These are phyloP conservation scores for Hypotaenidia philippensis DNA, from an alignment of 2,797 vertebrate species.

Conservation along the genomic window DNA sequence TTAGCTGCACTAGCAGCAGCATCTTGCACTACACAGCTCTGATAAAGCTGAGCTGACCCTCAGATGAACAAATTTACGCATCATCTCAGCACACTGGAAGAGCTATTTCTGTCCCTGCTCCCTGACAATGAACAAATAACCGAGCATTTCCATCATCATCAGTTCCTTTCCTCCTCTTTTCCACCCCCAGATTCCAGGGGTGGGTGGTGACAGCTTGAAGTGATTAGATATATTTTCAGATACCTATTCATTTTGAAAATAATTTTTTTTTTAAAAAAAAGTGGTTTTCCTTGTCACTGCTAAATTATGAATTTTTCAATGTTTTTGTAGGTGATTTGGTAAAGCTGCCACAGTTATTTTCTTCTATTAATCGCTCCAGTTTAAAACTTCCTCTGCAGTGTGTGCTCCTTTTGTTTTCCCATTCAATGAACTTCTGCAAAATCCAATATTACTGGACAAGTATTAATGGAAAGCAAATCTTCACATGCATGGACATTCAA, in stretches of 20 bases:
- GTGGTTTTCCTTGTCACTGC: background rate
- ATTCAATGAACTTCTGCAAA: background rate
- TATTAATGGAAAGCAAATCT: background rate
- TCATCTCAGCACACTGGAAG: background rate
- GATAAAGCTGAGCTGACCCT: conserved; percentile 10
- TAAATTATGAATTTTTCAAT: conserved; percentile 5
- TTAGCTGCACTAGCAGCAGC: background rate
- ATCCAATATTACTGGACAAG: background rate
- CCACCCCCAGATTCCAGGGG: conserved; percentile 52
- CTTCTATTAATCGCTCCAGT: background rate
- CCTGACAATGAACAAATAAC: conserved; percentile 59
- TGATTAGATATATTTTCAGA: conserved; percentile 48
- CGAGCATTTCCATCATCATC: conserved; percentile 16
- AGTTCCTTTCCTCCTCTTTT: conserved; percentile 54
- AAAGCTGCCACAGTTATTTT: background rate
- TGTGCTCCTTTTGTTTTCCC: background rate
- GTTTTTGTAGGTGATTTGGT: conserved; percentile 1
- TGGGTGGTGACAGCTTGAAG: conserved; percentile 70
- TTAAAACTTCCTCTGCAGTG: background rate
- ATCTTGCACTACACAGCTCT: background rate
- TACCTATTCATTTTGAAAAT: conserved; percentile 40
- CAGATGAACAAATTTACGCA: background rate
- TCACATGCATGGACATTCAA: background rate
- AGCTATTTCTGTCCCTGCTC: conserved; percentile 46
- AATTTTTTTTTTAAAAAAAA: background rate